Conservation (phyloP, 2,888 invertebrate species). For the Troides aeacus region DNA sequence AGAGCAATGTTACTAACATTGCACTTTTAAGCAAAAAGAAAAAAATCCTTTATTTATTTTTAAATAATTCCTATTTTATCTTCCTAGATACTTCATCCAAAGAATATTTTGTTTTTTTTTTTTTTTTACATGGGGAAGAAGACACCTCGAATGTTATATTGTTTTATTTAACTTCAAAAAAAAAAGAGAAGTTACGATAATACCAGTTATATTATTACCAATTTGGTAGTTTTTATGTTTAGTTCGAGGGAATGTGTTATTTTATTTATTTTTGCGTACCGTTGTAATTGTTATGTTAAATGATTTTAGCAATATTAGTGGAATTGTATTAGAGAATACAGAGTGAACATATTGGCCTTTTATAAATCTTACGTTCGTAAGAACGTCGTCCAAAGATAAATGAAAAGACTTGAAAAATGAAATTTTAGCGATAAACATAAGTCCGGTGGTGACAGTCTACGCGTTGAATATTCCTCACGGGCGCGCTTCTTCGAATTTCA, state of each 20-base stretch:
- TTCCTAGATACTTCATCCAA: constrained; percentile 52
- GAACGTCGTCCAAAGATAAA: constrained; percentile 69
- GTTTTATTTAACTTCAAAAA: constrained; percentile 5
- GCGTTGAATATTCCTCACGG: not conserved
- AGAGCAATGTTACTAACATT: not conserved
- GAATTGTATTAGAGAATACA: constrained; percentile 30
- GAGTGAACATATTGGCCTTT: constrained; percentile 60
- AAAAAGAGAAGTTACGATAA: constrained; percentile 23
- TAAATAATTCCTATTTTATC: constrained; percentile 37
- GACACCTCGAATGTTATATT: constrained; percentile 23
- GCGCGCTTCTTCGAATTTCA: not conserved
- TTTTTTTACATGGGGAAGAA: constrained; percentile 15
- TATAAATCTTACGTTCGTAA: constrained; percentile 65
- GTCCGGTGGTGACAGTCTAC: constrained; percentile 6
- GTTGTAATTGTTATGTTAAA: constrained; percentile 37
- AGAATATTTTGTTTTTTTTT: constrained; percentile 43
- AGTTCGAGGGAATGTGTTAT: constrained; percentile 34
- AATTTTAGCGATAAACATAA: constrained; percentile 51
- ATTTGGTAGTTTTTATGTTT: constrained; percentile 34
- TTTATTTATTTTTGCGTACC: constrained; percentile 40
- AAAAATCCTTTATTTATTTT: constrained; percentile 31
- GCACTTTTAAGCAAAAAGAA: not conserved
- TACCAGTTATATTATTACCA: constrained; percentile 33
- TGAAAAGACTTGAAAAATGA: constrained; percentile 73
- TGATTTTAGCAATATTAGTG: constrained; percentile 31